Percentiles rank a stretch among this genome's conserved stretches.
Conservation (phyloP, 2,888 invertebrate species). For the Subacronicta megacephala region DNA sequence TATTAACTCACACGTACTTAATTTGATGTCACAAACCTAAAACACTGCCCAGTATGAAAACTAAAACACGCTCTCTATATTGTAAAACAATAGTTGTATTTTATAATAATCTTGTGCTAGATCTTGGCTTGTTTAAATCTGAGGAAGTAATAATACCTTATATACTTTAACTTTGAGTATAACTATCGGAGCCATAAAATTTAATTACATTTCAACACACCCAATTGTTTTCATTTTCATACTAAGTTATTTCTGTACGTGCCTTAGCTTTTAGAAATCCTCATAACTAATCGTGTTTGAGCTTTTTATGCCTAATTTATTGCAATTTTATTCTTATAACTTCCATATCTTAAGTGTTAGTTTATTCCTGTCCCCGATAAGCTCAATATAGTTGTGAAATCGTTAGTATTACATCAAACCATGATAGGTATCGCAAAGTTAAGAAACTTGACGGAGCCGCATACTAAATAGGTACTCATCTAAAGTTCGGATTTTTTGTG, state of each 20-base stretch:
- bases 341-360: not conserved
- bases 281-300: not conserved
- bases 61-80: conserved; percentile 41
- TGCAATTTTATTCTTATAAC: conserved; percentile 3
- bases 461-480: conserved; percentile 13
- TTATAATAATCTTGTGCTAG: not conserved
- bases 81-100: conserved; percentile 7
- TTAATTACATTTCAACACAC: not conserved
- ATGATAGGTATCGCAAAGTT: conserved; percentile 13
- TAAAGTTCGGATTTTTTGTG: not conserved
- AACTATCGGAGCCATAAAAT: not conserved
- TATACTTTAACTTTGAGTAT: not conserved
- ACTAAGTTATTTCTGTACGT: not conserved
- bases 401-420: conserved; percentile 6
- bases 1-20: conserved; percentile 76
- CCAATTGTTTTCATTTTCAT: not conserved
- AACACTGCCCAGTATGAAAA: conserved; percentile 41
- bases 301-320: conserved; percentile 1
- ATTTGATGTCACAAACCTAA: conserved; percentile 55
- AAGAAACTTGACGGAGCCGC: conserved; percentile 28
- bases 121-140: not conserved
- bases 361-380: not conserved
- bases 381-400: conserved; percentile 20
- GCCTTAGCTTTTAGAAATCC: not conserved
- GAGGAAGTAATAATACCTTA: not conserved